phyloP scores from a whole-genome alignment of 2,797 vertebrate genomes.

The Diglossa cyanea region DNA sequence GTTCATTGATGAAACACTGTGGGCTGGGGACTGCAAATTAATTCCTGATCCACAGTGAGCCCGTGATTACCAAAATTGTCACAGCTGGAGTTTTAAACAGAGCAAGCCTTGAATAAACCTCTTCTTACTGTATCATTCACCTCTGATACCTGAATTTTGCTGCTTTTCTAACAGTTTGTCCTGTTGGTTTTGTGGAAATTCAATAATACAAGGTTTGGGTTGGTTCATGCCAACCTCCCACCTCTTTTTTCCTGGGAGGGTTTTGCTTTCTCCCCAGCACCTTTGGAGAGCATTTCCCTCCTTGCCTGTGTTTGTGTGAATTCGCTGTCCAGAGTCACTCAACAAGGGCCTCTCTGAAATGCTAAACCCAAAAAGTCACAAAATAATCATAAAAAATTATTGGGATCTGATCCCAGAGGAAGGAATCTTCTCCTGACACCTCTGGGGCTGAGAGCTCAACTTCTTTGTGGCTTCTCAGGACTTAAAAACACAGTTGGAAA shows the following conservation, averaged over 20 bases:
- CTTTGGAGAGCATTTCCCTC: neutral
- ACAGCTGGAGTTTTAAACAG: neutral
- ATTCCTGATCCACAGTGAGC: neutral
- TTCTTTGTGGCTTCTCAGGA: neutral
- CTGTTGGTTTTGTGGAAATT: neutral
- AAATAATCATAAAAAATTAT: neutral
- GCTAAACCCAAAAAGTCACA: neutral
- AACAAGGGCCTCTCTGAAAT: neutral
- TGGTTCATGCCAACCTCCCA: neutral
- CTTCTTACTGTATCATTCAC: neutral
- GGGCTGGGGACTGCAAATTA: neutral
- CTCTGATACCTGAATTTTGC: neutral
- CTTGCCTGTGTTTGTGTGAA: neutral
- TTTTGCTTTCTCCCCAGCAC: neutral
- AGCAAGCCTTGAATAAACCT: neutral
- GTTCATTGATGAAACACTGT: neutral
- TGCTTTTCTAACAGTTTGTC: neutral
- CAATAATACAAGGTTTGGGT: neutral
- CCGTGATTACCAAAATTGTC: neutral
- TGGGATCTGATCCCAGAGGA: neutral
- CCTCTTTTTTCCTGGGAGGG: neutral
- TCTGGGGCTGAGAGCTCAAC: neutral
- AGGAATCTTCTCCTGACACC: neutral
- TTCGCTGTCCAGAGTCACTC: neutral
- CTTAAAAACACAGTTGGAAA: neutral